Evolutionary conservation across 1,140 invertebrate species (phyloP), one percentile per base, ranked within the genome.

Genomic region (Yoshiicerus persimilis): DNA sequence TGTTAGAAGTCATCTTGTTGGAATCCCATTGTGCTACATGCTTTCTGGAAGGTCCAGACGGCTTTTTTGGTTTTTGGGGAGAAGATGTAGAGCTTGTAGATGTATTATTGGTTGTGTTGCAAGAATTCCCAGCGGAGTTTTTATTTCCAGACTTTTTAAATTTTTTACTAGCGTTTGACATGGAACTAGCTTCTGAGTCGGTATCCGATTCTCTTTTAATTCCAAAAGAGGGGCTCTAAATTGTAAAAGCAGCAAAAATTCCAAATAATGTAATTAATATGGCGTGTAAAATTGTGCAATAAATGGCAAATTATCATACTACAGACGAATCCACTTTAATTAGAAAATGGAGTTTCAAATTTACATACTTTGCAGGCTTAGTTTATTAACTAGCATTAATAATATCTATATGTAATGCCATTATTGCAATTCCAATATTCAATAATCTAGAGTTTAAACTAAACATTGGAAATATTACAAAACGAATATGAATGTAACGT

Each of bases 11-110:
- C 5, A 97, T 92, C 91, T 96, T 93, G 2, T 94, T 93, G n/a
- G 96, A 94, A 92, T 96, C 95, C 96, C 96, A 96, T 92, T 96
- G 96, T 9, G 94, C 93, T 64, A 93, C 93, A 91, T 94, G 93
- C 89, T 93, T 90, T 88, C 92, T 92, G 9, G 90, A 91, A 10
- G 90, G 90, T 36, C 90, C 90, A 47, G n/a, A 93, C 90, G 84
- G 92, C 90, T 91, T 93, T 92, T 87, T 89, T 38, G 90, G 89
- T 86, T 88, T 90, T 38, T 41, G 87, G 62, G 87, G 80, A 86
- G 86, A 90, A 20, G 80, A 86, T 62, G 62, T 90, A 20, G 88
- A 90, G 47, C 75, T 87, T 83, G 75, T 64, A 41, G 66, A 38
- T 39, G 25, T 89, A 25, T 80, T 88, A 84, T 84, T 91, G 41